Conservation (phyloP, 2,888 invertebrate genomes). For the Parascotia fuliginaria region DNA sequence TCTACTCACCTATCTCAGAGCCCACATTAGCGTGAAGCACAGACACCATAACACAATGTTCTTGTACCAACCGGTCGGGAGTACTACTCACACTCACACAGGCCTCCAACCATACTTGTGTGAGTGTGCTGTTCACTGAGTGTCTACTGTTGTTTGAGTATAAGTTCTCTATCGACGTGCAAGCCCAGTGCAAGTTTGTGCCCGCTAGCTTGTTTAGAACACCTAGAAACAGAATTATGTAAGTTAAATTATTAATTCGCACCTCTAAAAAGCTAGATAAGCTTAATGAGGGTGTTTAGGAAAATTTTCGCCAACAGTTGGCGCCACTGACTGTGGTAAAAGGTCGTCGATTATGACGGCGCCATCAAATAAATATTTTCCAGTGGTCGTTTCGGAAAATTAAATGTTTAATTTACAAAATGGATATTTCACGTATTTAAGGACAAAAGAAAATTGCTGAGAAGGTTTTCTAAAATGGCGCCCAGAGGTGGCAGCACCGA, state of each 20-base stretch:
- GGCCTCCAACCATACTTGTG: conserved; percentile 89
- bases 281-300: no score
- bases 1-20: conserved; percentile 93
- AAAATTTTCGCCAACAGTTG: no score
- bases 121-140: conserved; percentile 92
- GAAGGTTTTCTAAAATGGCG: no score
- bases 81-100: conserved; percentile 86
- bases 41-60: conserved; percentile 93
- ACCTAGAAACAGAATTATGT: conserved; percentile 63
- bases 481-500: no score
- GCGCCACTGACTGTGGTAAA: no score
- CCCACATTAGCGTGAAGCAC: conserved; percentile 96
- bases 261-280: no score
- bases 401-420: no score
- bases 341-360: no score
- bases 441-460: no score
- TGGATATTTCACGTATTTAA: no score
- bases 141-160: conserved; percentile 93
- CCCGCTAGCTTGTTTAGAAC: conserved; percentile 94
- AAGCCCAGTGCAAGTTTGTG: conserved; percentile 94
- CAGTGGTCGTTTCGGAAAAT: no score
- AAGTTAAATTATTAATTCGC: neutral
- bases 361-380: no score
- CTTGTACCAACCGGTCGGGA: conserved; percentile 92
- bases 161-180: conserved; percentile 91